phyloP scores from a whole-genome alignment of 2,113 vertebrate genomes.

The Oreochromis aureus region DNA sequence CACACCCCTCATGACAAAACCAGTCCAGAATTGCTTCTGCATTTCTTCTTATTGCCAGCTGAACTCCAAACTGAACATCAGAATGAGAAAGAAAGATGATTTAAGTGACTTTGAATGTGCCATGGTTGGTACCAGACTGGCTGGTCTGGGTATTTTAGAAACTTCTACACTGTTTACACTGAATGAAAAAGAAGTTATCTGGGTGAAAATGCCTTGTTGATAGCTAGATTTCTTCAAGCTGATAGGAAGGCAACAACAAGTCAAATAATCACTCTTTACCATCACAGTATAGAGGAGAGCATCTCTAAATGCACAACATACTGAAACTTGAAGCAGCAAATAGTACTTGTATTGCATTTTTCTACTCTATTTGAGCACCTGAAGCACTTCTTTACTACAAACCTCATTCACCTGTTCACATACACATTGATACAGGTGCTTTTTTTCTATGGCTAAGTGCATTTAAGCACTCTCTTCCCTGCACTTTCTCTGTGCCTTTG shows the following conservation, averaged over 20 bases:
- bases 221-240: neutral
- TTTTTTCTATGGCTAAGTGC: neutral
- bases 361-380: neutral
- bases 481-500: neutral
- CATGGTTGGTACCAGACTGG: neutral
- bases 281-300: neutral
- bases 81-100: neutral
- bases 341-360: neutral
- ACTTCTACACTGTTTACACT: neutral
- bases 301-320: neutral
- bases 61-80: neutral
- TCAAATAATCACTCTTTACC: neutral
- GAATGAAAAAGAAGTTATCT: neutral
- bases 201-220: neutral
- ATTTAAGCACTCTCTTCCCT: rapidly evolving
- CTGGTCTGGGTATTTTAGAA: neutral
- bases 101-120: neutral
- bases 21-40: neutral
- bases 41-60: neutral
- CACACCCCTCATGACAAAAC: neutral
- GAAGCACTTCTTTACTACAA: neutral
- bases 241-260: neutral
- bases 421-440: neutral
- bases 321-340: neutral
- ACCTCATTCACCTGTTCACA: neutral